Evolutionary conservation across 1,140 invertebrate species (phyloP), one percentile per base, ranked within the genome.

Genomic region (Rhizoglyphus robini): DNA sequence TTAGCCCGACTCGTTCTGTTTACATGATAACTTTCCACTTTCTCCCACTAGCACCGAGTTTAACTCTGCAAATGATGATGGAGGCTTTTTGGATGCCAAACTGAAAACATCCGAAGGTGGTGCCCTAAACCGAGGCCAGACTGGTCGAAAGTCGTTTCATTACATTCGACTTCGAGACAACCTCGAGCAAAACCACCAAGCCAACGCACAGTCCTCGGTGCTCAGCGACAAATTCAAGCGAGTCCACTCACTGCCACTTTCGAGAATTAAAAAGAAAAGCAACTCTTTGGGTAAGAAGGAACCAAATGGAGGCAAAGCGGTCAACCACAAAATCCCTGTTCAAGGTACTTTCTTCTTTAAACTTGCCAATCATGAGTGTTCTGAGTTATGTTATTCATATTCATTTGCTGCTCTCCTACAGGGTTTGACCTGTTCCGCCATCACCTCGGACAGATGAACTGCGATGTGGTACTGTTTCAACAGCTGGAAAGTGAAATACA

Each of bases 401-500:
- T 41, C 18, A 41, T 41, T 11, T 18, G 18, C 18, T 41, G 8
- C 18, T 18, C 36, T 11, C 18, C 13, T 25, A 51, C 13, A 60
- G 58, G 58, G 31, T 60, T 60, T 27, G 58, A 60, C 29, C 15
- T 60, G 58, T 29, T 60, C 3, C 58, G 58, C 15, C 58, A 60
- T 60, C 58, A 60, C 36, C 27, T 60, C 23, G 58, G 58, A n/a
- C 58, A 60, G 15, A 60, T 29, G 27, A 29, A 60, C 29, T 60
- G 58, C 36, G 58, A 60, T 29, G 1, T 29, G 13, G 8, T 13
- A 23, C 1, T 3, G 25, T 60, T 60, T 29, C 23, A 15, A 3
- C 15, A 60, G 36, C 27, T 60, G 15, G 58, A 60, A 60, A 32
- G 18, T 29, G 15, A 15, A 3, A 30, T 60, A 3, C n/a, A 29